Base-by-base conservation (phyloP, 2,888 invertebrate species). In the Sphinx pinastri region DNA sequence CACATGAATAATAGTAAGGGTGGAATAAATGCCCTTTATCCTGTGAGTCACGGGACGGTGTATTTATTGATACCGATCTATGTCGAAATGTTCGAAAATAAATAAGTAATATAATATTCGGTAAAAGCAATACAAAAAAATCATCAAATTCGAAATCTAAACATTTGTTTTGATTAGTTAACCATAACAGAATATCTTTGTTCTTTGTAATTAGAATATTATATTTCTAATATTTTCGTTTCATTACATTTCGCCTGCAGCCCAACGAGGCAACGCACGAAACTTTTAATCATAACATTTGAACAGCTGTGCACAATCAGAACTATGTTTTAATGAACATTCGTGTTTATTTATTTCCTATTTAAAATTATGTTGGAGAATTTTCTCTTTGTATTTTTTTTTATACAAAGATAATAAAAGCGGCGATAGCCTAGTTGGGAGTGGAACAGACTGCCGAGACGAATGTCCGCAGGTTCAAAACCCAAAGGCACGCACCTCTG, bases 191-290 rank as follows among this genome's bases (percentile, higher is more conserved):
- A 13, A 31, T 19, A 10, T 8, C 19, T 55, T 55, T 47, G 31
- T 38, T 55, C 49, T 38, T 19, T n/a, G 49, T 68, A 11, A 47
- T 60, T 69, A 13, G 11, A 58, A 12, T 38, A 76, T 77, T 66
- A 72, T 74, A 70, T 59, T 73, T 67, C 70, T 75, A 74, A 79
- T 79, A 76, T 79, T 79, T 76, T 77, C 73, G 57, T 81, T 79
- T 75, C 73, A 81, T 81, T 79, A 76, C 69, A 73, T 76, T 75
- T 55, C 68, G 54, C 68, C 69, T 67, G 60, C 66, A 70, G 75
- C 76, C 72, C 60, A 68, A 63, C 68, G 70, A 59, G 67, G 72
- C 59, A 70, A 60, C 60, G 70, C n/a, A 69, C 68, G 72, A 73
- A 74, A 75, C 70, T 74, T 80, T 74, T 51, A 31, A 75, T 54